These are phyloP conservation scores for Hycleus phaleratus DNA, from an alignment of 1,140 invertebrate species.

Conservation along the genomic window DNA sequence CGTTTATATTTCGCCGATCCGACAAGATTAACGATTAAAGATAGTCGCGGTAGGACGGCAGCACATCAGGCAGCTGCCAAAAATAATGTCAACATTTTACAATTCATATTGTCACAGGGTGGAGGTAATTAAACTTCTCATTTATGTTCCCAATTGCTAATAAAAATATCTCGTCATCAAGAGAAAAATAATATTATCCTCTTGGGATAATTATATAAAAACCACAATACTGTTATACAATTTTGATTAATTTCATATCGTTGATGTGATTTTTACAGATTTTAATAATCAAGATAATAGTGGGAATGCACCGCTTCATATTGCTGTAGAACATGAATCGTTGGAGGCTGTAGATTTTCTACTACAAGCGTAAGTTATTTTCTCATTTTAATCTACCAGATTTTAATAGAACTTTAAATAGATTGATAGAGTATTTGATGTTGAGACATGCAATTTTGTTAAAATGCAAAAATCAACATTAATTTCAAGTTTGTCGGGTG, in stretches of 20 bases:
- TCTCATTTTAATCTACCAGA: neutral
- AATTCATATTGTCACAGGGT: slow-evolving; percentile 62
- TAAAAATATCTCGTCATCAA: neutral
- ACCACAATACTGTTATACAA: neutral
- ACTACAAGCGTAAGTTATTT: slow-evolving; percentile 56
- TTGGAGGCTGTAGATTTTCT: slow-evolving; percentile 59
- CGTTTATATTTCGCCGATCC: slow-evolving; percentile 61
- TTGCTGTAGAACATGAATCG: slow-evolving; percentile 67
- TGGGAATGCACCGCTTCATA: slow-evolving; percentile 76
- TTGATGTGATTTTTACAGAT: slow-evolving; percentile 48
- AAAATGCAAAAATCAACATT: no score
- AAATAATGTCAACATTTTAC: slow-evolving; percentile 65
- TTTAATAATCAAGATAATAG: slow-evolving; percentile 64
- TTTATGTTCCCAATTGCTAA: neutral
- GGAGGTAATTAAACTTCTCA: slow-evolving; percentile 52
- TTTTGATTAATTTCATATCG: neutral
- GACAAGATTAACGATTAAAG: slow-evolving; percentile 56
- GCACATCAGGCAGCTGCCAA: slow-evolving; percentile 71
- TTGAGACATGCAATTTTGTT: no score
- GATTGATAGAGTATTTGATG: no score
- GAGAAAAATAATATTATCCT: neutral
- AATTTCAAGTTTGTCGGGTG: no score
- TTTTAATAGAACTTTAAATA: no score
- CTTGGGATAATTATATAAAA: neutral
- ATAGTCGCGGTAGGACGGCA: slow-evolving; percentile 62